Percentiles rank a stretch among this genome's conserved stretches.
Evolutionary conservation across 1,140 invertebrate genomes (phyloP).

Genomic region (Chymomyza costata): DNA sequence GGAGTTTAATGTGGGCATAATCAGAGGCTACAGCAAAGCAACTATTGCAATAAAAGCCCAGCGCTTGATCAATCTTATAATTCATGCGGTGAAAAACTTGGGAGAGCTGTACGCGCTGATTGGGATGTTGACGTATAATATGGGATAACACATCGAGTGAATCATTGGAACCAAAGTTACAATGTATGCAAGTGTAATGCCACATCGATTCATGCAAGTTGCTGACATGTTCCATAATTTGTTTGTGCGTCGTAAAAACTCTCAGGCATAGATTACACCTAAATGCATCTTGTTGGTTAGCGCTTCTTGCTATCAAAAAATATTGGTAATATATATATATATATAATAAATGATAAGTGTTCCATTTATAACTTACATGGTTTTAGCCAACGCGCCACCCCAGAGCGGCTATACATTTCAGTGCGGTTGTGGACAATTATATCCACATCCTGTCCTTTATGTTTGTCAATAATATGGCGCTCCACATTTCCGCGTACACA

Average conservation of each 20-base stretch:
- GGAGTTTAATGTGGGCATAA: conserved; percentile 13
- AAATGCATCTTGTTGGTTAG: background rate
- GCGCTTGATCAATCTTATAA: conserved; percentile 8
- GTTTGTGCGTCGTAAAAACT: background rate
- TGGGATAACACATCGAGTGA: conserved; percentile 10
- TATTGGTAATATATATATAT: too few species aligned
- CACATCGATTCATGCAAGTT: conserved; percentile 6
- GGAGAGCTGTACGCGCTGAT: conserved; percentile 15
- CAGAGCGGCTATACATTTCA: background rate
- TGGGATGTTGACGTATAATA: conserved; percentile 9
- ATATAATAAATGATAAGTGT: background rate
- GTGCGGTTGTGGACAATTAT: conserved; percentile 28
- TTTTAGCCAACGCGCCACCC: conserved; percentile 31
- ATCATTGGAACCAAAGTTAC: background rate
- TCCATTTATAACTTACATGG: conserved; percentile 23
- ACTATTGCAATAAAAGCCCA: conserved; percentile 37
- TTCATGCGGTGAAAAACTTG: conserved; percentile 12
- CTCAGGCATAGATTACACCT: conserved; percentile 34
- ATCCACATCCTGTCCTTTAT: conserved; percentile 7
- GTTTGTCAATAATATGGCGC: conserved; percentile 30
- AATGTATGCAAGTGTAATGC: conserved; percentile 30
- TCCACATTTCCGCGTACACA: conserved; percentile 19
- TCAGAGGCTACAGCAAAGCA: conserved; percentile 10
- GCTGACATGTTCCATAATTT: conserved; percentile 16
- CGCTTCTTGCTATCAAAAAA: too few species aligned